Evolutionary conservation across 2,113 vertebrate species (phyloP), one percentile per base, ranked within the genome.

Genomic region (Grallaria varia): DNA sequence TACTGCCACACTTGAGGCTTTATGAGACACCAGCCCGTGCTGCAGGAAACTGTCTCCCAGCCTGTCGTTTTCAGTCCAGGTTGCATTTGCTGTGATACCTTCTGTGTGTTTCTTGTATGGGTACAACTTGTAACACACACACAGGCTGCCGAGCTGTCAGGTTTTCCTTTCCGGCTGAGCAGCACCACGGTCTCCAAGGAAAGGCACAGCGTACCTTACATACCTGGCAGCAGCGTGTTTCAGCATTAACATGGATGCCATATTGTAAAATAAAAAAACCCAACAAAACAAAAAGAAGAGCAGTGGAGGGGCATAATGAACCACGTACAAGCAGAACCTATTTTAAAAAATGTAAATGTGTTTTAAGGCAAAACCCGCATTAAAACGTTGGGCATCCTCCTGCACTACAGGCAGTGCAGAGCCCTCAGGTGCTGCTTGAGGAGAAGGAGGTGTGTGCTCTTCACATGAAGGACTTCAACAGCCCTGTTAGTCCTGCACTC

Each of bases 261-360:
- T 21, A 28, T 24, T 77, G 44, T 30, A 24, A 52, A 23, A n/a
- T n/a, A 22, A 44, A 56, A 47, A 23, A 47, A 22, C 7, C 20
- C 14, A 44, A 44, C 10, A 10, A 42, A 63, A 4, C 10, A 64
- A 64, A 50, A 20, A 24, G 22, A 60, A 30, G 28, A 59, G 39
- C 66, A 63, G 21, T 6, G 15, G 39, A 84, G 49, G 1, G 0
- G 18, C 0, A 0, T 47, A 16, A 82, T 17, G 20, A 79, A 42
- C 5, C 12, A 37, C 18, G 6, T 4, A 11, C 1, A 75, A 37
- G 9, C 47, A 79, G 82, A 69, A 86, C 40, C 0, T 0, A n/a
- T 42, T 68, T 25, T 0, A 1, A 9, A 72, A 73, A 66, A 37
- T 4, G 2, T 28, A 37, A 69, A 76, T 44, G 37, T 35, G 7